A percentile compares a stretch with the other conserved stretches of the same genome.
Evolutionary conservation across 2,888 invertebrate species (phyloP).

Genomic region (Acanthacorydalis orientalis): DNA sequence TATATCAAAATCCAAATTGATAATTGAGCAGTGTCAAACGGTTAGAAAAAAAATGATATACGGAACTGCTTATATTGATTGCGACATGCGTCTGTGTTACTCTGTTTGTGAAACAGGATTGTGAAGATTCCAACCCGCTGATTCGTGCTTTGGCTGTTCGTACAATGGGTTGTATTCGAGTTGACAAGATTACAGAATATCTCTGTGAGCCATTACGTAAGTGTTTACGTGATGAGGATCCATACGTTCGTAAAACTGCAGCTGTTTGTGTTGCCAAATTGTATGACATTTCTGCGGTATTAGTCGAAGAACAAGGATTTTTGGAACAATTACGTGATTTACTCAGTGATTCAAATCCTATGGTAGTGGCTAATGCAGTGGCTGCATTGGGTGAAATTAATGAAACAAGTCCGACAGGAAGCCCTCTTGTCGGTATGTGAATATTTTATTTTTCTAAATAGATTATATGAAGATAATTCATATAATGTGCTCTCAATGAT

Average conservation of each 20-base stretch:
- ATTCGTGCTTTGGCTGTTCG: slow-evolving; percentile 96
- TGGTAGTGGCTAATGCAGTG: slow-evolving; percentile 99
- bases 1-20: neutral
- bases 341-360: slow-evolving; percentile 96
- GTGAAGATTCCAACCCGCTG: slow-evolving; percentile 97
- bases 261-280: slow-evolving; percentile 98
- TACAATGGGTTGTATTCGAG: slow-evolving; percentile 99
- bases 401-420: slow-evolving; percentile 90
- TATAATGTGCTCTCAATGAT: neutral
- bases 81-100: slow-evolving; percentile 5
- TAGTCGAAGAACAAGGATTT: slow-evolving; percentile 75
- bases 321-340: slow-evolving; percentile 92
- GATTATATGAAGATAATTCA: too few species aligned
- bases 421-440: slow-evolving; percentile 60
- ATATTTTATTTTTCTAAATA: neutral
- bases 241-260: slow-evolving; percentile 95
- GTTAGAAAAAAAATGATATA: slow-evolving; percentile 2
- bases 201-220: slow-evolving; percentile 94
- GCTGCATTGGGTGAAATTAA: slow-evolving; percentile 97
- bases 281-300: slow-evolving; percentile 77
- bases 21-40: neutral
- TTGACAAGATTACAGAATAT: slow-evolving; percentile 99
- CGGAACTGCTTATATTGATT: slow-evolving; percentile 5
- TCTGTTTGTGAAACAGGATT: slow-evolving; percentile 50
- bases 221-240: slow-evolving; percentile 89